Percentiles rank a stretch among this genome's conserved stretches.
phyloP scores from a whole-genome alignment of 1,140 invertebrate genomes.

The Riptortus pedestris region DNA sequence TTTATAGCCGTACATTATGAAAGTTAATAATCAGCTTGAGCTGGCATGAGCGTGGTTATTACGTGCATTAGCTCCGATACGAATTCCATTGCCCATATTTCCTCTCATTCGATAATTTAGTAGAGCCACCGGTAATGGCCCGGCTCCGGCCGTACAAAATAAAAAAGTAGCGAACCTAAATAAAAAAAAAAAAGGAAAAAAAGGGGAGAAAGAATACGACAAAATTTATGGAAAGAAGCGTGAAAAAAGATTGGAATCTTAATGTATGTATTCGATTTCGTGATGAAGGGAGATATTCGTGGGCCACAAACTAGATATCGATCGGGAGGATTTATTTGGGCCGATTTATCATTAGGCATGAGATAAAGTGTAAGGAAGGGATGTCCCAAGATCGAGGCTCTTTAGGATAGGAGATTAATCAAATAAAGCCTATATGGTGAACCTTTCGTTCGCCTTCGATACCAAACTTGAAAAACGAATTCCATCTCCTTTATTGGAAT shows the following conservation, averaged over 20 bases:
- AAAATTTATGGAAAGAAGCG: conserved; percentile 3
- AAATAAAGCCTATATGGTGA: too few species aligned
- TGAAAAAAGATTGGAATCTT: conserved; percentile 10
- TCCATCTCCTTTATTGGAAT: too few species aligned
- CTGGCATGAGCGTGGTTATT: too few species aligned
- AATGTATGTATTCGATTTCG: conserved; percentile 8
- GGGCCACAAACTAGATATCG: conserved; percentile 1
- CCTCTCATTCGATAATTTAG: too few species aligned
- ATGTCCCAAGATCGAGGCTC: too few species aligned
- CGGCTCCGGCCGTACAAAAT: background rate
- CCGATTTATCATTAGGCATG: conserved; percentile 4
- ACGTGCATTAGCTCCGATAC: too few species aligned
- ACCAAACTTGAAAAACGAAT: too few species aligned
- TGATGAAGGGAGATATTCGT: conserved; percentile 1
- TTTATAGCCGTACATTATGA: too few species aligned
- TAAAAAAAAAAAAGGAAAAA: background rate
- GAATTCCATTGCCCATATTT: too few species aligned
- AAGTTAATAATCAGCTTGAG: too few species aligned
- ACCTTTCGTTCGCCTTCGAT: too few species aligned
- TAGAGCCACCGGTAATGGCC: background rate
- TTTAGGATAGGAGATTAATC: too few species aligned
- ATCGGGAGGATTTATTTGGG: background rate
- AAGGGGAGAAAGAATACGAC: background rate
- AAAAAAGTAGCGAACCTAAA: background rate
- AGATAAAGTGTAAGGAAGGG: background rate